Conservation (phyloP, 2,797 vertebrate genomes). For the Acridotheres tristis region DNA sequence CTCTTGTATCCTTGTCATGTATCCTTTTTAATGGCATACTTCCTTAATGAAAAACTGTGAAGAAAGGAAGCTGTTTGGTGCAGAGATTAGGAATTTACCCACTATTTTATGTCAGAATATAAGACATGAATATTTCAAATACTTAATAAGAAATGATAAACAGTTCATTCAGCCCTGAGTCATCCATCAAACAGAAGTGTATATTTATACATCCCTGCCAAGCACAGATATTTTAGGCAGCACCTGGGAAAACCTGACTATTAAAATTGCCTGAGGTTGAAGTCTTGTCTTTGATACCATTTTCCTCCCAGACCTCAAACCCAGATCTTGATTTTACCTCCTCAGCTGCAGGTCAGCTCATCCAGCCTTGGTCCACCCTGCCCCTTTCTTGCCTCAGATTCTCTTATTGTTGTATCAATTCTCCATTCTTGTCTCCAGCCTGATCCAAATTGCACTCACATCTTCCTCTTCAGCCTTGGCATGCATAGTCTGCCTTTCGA, state of each 20-base stretch:
- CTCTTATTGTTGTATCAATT: background rate
- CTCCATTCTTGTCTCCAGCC: background rate
- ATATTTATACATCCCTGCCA: background rate
- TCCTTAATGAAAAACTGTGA: background rate
- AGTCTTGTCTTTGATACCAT: background rate
- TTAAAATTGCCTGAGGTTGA: background rate
- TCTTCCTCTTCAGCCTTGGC: background rate
- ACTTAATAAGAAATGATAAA: background rate
- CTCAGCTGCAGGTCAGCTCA: background rate
- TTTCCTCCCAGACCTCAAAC: background rate
- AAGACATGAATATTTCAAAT: background rate
- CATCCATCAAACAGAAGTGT: background rate
- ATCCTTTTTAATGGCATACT: background rate
- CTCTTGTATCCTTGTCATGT: background rate
- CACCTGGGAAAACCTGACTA: background rate
- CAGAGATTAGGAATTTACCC: background rate
- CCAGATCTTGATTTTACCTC: background rate
- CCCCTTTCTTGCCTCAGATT: background rate
- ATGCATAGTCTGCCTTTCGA: background rate
- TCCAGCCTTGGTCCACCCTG: background rate
- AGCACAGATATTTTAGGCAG: background rate
- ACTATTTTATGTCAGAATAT: background rate
- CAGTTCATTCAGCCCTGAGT: background rate
- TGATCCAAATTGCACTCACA: background rate
- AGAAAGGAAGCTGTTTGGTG: background rate